Evolutionary conservation across 2,113 vertebrate genomes (phyloP), one percentile per base, ranked within the genome.

Genomic region (Enhydra lutris): DNA sequence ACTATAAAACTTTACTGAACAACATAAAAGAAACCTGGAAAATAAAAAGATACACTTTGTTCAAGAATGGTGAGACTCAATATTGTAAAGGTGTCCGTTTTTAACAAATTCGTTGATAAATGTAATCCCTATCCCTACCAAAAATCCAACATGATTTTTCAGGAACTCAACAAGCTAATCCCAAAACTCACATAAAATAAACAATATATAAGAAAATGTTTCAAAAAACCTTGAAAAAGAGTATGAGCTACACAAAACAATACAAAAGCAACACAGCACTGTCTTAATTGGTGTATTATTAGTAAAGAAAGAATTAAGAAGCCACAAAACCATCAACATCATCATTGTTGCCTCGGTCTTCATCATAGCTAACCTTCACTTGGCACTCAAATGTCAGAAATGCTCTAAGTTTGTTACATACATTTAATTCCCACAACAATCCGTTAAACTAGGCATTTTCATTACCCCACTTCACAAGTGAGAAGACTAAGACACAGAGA

Each of bases 1-100:
- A 86, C 89, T 85, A 67, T 96, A 96, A 98, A 94, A 94, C 92
- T 96, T 96, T 74, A 92, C 59, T 63, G 26, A 97, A 93, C 65
- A 90, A 86, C n/a, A 93, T 76, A 95, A 94, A 86, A 91, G 55
- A 76, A 92, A 86, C 29, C 36, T 83, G 26, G 89, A 95, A 89
- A 96, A 83, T 57, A 24, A 83, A 74, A 91, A 83, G 79, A 95
- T 57, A 92, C 11, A 94, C 39, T 93, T n/a, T 91, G 61, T 47
- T 81, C 94, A 78, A 61, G 93, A 96, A 93, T 7, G n/a, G 29
- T 29, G 9, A 82, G 52, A 69, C 39, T 92, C 13, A 17, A 13
- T 45, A 61, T 7, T 86, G 45, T 86, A 83, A 82, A 96, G 83
- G 34, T 42, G 71, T 67, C 82, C 34, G 24, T 55, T 95, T 80